Conservation (phyloP, 2,797 vertebrate species). For the Myioborus melanocephalus region DNA sequence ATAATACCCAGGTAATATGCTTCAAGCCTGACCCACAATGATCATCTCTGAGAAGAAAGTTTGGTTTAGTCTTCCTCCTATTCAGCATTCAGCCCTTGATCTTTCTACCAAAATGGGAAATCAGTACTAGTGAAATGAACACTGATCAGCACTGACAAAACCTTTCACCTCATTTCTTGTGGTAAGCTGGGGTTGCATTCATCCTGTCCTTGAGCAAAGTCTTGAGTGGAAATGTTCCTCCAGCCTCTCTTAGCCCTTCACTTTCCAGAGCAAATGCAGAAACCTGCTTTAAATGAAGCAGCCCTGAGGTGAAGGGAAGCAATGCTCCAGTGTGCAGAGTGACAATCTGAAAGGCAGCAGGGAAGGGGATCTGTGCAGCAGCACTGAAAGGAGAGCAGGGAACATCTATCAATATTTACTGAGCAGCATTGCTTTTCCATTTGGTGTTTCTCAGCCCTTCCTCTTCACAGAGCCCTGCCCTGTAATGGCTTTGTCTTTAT, state of each 20-base stretch:
- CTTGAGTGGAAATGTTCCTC: slow-evolving; percentile 29
- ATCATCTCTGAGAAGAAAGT: slow-evolving; percentile 52
- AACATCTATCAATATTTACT: slow-evolving; percentile 59
- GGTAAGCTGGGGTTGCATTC: background rate
- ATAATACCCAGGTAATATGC: background rate
- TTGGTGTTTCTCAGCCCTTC: background rate
- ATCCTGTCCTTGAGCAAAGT: background rate
- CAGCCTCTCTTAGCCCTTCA: background rate
- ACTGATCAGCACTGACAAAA: slow-evolving; percentile 54
- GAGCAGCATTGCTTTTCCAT: slow-evolving; percentile 49
- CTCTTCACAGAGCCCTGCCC: slow-evolving; percentile 4
- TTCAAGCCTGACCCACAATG: slow-evolving; percentile 48
- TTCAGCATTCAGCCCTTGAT: slow-evolving; percentile 52
- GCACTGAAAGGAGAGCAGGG: background rate
- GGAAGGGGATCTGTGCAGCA: background rate
- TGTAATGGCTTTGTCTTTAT: slow-evolving; percentile 29
- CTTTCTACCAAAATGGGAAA: slow-evolving; percentile 44
- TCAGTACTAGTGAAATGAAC: slow-evolving; percentile 34
- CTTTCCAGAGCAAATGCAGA: slow-evolving; percentile 21
- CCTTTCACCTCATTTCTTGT: slow-evolving; percentile 25
- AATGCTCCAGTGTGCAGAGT: background rate
- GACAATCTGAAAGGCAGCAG: slow-evolving; percentile 10
- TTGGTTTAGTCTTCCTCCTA: slow-evolving; percentile 16
- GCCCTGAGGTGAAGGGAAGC: slow-evolving; percentile 2
- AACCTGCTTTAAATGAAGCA: slow-evolving; percentile 23